Base-by-base conservation (phyloP, 2,888 invertebrate genomes). In the Cabera pusaria region DNA sequence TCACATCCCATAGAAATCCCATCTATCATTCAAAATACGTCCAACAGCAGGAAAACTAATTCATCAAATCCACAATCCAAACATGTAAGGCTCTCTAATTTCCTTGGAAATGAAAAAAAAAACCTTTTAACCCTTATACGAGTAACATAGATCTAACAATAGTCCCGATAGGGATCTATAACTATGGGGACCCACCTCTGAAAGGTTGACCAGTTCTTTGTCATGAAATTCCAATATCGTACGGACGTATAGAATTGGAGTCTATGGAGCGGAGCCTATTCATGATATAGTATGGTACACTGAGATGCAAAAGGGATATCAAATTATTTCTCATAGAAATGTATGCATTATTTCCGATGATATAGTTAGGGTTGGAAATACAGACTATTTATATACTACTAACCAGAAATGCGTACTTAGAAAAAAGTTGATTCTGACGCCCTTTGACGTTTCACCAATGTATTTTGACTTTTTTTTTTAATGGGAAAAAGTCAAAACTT, bases 171-270 rank as follows among this genome's bases (percentile, higher is more conserved):
- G 38, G 43, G 47, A 47, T 52, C 44, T 49, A 52, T 49, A 46
- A 52, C 46, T 40, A 49, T 47, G 47, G 50, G n/a, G 43, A 38
- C 44, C 44, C 44, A 56, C 47, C 58, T 62, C 66, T 68, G 64
- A 75, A 81, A 77, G 76, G 78, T 73, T 79, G 80, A 78, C 80
- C 82, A 80, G 66, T 69, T 76, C 73, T 79, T 83, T 84, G 82
- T 84, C 69, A 68, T 64, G 64, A 68, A 72, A 82, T 80, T 78
- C 83, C 81, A 80, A 84, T 84, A 84, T 76, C 72, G 69, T 62
- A 68, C 63, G 64, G 69, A 68, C 62, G 72, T 74, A 76, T 75
- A 75, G 74, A 72, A 69, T 37, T 62, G 55, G 56, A 58, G 52
- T 61, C 62, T 67, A 70, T 68, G 65, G 62, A 61, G 56, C 55